Percentiles rank a stretch among this genome's conserved stretches.
Conservation (phyloP, 2,888 invertebrate species). For the Cepaea hortensis region DNA sequence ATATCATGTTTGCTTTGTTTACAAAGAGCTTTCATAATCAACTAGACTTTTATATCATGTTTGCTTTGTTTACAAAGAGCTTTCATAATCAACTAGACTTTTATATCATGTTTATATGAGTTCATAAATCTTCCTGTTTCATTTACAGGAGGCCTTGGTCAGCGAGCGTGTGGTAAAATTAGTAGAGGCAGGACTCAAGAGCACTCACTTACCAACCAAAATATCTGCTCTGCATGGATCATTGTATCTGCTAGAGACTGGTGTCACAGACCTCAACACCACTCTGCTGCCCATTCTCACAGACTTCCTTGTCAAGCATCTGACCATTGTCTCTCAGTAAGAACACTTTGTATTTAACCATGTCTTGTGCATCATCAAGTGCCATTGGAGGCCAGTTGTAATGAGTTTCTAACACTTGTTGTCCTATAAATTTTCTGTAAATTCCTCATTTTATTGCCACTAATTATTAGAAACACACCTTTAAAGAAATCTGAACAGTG, state of each 20-base stretch:
- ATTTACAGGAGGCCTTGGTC: conserved; percentile 77
- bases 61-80: too few relatives aligned
- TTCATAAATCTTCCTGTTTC: not conserved
- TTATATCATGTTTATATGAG: not conserved
- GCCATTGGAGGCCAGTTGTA: too few relatives aligned
- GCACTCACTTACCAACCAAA: conserved; percentile 81
- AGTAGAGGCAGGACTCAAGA: conserved; percentile 81
- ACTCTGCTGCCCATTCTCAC: conserved; percentile 73
- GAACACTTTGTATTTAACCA: not conserved
- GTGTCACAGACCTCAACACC: conserved; percentile 71
- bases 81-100: not conserved
- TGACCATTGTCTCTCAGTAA: conserved; percentile 73
- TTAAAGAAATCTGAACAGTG: too few relatives aligned
- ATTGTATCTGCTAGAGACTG: conserved; percentile 82
- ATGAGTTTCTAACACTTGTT: too few relatives aligned
- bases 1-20: too few relatives aligned
- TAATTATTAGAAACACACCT: too few relatives aligned
- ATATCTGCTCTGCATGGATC: conserved; percentile 83
- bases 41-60: not conserved
- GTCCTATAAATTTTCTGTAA: too few relatives aligned
- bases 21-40: not conserved
- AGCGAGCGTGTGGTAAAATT: conserved; percentile 81
- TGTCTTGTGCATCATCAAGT: too few relatives aligned
- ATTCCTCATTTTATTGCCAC: not conserved
- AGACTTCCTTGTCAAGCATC: conserved; percentile 75